A percentile compares a stretch with the other conserved stretches of the same genome.
Evolutionary conservation across 2,797 vertebrate species (phyloP).

Genomic region (Chrysolophus pictus): DNA sequence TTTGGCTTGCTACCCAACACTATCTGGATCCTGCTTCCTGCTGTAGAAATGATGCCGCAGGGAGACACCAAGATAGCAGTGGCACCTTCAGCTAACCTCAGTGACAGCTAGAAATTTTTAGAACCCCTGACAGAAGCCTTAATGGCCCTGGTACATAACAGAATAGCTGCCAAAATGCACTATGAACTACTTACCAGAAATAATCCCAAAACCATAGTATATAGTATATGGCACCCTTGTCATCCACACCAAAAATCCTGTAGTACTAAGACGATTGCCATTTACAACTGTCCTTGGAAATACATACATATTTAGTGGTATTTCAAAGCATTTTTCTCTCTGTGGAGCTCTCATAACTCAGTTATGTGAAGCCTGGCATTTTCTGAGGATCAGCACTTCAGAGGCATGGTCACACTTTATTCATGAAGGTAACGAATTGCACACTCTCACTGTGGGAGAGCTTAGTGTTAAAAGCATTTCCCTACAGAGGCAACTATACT

Average conservation of each 20-base stretch:
- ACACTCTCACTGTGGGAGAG: background rate
- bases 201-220: background rate
- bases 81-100: rapidly evolving
- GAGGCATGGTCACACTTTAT: background rate
- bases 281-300: background rate
- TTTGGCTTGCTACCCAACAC: background rate
- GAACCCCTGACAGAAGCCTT: background rate
- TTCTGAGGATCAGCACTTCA: background rate
- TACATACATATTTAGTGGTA: background rate
- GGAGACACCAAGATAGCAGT: background rate
- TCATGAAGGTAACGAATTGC: background rate
- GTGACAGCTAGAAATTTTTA: background rate
- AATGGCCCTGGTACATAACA: background rate
- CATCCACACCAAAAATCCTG: background rate
- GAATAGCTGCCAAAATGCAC: background rate
- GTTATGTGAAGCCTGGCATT: background rate
- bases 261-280: background rate
- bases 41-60: background rate
- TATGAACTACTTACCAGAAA: background rate
- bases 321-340: background rate
- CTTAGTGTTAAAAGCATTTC: background rate
- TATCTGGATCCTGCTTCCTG: background rate
- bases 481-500: background rate
- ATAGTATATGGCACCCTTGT: background rate
- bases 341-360: background rate